A percentile compares a stretch with the other conserved stretches of the same genome.
phyloP scores from a whole-genome alignment of 2,113 vertebrate species.

The Notothenia coriiceps region DNA sequence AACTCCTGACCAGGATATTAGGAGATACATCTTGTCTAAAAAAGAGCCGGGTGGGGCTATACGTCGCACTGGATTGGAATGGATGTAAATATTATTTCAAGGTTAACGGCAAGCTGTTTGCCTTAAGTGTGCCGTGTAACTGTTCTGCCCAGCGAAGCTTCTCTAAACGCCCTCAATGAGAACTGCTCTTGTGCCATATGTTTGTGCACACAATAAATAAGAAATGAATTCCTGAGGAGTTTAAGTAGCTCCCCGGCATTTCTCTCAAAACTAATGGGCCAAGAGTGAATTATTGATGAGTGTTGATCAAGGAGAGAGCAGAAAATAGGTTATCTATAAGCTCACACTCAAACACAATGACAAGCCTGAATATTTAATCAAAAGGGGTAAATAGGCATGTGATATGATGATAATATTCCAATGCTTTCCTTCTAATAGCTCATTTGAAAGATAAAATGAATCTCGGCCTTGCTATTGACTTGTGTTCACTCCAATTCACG shows the following conservation, averaged over 20 bases:
- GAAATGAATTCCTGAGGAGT: constrained; percentile 62
- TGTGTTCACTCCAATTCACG: constrained; percentile 36
- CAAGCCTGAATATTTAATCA: constrained; percentile 75
- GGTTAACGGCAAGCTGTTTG: constrained; percentile 52
- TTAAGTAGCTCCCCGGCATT: constrained; percentile 65
- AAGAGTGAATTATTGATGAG: constrained; percentile 79
- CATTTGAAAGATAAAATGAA: constrained; percentile 68
- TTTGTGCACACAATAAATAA: constrained; percentile 53
- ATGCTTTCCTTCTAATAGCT: constrained; percentile 44
- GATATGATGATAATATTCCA: constrained; percentile 50
- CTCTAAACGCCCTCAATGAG: constrained; percentile 34
- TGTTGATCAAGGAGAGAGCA: constrained; percentile 74
- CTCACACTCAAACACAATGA: constrained; percentile 53
- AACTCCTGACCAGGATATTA: constrained; percentile 36
- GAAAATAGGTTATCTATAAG: constrained; percentile 74
- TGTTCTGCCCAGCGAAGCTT: constrained; percentile 37
- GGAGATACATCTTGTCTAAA: constrained; percentile 14
- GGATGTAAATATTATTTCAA: constrained; percentile 61
- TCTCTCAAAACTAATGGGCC: constrained; percentile 71
- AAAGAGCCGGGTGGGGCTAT: not conserved
- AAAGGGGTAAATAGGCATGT: constrained; percentile 67
- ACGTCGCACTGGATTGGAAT: constrained; percentile 30
- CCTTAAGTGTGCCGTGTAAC: constrained; percentile 39
- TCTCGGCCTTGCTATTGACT: constrained; percentile 53
- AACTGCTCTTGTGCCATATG: constrained; percentile 40